phyloP scores from a whole-genome alignment of 2,888 invertebrate species.

The Eristalis arbustorum region DNA sequence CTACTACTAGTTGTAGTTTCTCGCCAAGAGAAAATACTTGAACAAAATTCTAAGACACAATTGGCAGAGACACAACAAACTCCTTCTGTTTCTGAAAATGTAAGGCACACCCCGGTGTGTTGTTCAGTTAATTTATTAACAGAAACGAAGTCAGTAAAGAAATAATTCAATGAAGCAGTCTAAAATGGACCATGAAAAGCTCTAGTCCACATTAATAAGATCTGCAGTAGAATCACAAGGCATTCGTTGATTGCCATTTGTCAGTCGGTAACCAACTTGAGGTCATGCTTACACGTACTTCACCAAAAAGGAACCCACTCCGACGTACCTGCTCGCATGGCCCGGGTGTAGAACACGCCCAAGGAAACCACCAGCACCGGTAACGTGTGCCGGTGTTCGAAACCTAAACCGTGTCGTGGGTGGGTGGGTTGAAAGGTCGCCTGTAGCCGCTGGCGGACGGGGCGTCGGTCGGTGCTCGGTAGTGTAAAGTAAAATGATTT shows the following conservation, averaged over 20 bases:
- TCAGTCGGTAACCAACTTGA: neutral
- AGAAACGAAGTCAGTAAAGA: too few relatives aligned
- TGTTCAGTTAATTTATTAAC: too few relatives aligned
- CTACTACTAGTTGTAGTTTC: too few relatives aligned
- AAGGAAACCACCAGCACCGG: neutral
- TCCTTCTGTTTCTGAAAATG: too few relatives aligned
- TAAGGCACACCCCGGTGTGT: too few relatives aligned
- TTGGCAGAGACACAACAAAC: too few relatives aligned
- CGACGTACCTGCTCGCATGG: neutral
- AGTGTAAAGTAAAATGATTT: slow-evolving; percentile 39
- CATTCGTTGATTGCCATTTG: neutral
- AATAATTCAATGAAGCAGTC: too few relatives aligned
- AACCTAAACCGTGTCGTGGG: neutral
- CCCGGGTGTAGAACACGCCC: neutral
- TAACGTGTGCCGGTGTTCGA: neutral
- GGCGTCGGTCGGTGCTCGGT: neutral
- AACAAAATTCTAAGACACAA: too few relatives aligned
- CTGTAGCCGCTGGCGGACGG: neutral
- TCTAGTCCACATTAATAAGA: neutral
- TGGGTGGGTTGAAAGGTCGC: neutral
- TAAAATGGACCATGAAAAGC: too few relatives aligned
- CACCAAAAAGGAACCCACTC: neutral
- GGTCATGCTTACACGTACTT: neutral
- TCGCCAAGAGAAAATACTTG: too few relatives aligned
- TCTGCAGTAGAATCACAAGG: neutral